phyloP scores from a whole-genome alignment of 2,797 vertebrate species.

The Falco naumanni region DNA sequence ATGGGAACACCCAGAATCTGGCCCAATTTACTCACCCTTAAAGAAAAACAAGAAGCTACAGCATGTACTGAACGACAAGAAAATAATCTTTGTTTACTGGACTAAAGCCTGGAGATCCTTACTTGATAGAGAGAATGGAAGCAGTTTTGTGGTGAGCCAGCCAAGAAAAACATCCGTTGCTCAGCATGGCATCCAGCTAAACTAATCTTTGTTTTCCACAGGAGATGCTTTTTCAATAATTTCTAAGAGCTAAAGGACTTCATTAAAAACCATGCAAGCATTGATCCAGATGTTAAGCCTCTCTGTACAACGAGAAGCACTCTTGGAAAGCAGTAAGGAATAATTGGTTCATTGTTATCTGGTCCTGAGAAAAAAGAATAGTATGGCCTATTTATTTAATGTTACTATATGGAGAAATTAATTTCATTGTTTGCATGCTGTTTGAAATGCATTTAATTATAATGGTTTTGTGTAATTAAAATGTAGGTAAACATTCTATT shows the following conservation, averaged over 20 bases:
- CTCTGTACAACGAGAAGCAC: background rate
- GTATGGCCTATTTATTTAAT: background rate
- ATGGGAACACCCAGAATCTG: background rate
- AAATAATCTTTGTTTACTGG: constrained; percentile 22
- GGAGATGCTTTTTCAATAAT: constrained; percentile 43
- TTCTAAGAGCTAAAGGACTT: constrained; percentile 55
- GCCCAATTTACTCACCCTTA: background rate
- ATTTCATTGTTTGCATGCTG: background rate
- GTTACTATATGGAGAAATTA: background rate
- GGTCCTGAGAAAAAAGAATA: background rate
- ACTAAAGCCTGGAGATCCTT: constrained; percentile 11
- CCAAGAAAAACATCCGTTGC: constrained; percentile 46
- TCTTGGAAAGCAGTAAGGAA: constrained; percentile 23
- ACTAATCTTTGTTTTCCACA: constrained; percentile 52
- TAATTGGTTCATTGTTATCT: constrained; percentile 19
- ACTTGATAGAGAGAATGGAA: background rate
- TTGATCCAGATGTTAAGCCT: constrained; percentile 63
- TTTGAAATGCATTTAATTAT: constrained; percentile 3
- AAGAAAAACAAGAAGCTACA: background rate
- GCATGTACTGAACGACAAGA: background rate
- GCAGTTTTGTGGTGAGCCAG: background rate
- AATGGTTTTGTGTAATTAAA: background rate
- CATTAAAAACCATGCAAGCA: constrained; percentile 34
- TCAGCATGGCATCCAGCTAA: constrained; percentile 41
- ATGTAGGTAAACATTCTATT: background rate